A percentile compares a stretch with the other conserved stretches of the same genome.
phyloP scores from a whole-genome alignment of 2,888 invertebrate species.

The Brachyopa scutellaris region DNA sequence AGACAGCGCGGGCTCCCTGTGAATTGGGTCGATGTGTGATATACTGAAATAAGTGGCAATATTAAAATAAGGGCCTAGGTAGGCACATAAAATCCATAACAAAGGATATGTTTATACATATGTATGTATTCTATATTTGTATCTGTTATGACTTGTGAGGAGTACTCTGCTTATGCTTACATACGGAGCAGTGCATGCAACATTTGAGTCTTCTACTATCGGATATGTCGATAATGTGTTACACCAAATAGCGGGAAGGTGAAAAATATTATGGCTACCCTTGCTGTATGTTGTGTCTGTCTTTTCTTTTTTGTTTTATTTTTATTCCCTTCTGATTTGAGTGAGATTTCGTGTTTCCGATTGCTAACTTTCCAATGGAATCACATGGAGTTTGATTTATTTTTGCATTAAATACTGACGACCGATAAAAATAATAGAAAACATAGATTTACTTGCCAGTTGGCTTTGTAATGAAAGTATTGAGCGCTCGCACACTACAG shows the following conservation, averaged over 20 bases:
- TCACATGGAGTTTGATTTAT: conserved; percentile 58
- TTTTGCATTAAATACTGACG: conserved; percentile 58
- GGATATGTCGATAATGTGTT: conserved; percentile 56
- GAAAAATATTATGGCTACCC: conserved; percentile 15
- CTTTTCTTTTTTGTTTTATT: conserved; percentile 19
- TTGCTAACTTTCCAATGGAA: conserved; percentile 57
- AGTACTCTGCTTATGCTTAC: background rate
- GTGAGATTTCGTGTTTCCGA: conserved; percentile 57
- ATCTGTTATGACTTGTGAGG: conserved; percentile 17
- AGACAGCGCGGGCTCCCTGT: background rate
- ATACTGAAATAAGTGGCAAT: conserved; percentile 57
- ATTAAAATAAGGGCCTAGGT: conserved; percentile 32
- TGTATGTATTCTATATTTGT: conserved; percentile 33
- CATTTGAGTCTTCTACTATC: conserved; percentile 24
- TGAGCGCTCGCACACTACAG: too few species aligned
- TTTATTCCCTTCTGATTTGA: conserved; percentile 51
- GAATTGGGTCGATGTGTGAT: conserved; percentile 62
- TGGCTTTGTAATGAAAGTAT: background rate
- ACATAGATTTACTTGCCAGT: conserved; percentile 31
- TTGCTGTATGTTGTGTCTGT: conserved; percentile 32
- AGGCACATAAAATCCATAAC: conserved; percentile 23
- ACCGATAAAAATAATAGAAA: conserved; percentile 34
- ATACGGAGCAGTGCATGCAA: background rate
- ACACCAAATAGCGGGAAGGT: conserved; percentile 21
- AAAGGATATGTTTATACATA: conserved; percentile 6